Base-by-base conservation (phyloP, 1,140 invertebrate genomes). In the Magallana angulata region DNA sequence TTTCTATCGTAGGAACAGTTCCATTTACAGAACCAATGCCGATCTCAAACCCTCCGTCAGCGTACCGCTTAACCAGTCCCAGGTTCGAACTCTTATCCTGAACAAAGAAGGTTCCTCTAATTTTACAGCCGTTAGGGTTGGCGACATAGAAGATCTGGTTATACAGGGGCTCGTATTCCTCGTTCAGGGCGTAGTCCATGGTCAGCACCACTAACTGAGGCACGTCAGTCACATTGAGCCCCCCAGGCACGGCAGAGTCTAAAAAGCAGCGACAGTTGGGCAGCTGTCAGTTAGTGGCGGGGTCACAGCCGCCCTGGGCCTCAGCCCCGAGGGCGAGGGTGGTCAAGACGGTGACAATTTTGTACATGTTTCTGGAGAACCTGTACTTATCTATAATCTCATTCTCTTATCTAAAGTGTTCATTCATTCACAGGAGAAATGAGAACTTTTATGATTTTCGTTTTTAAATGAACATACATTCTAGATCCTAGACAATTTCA, bases 201-300 rank as follows among this genome's bases (percentile, higher is more conserved):
- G 97, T 98, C 76, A 99, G 97, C 0, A 98, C 98, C 88, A 99
- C 97, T 97, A 99, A 98, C 94, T 98, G 98, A 16, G 98, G 98
- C 11, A 98, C 97, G 97, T 98, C 90, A 5, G 86, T 11, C 6
- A 83, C 12, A 7, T 36, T 58, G 0, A 91, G 83, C 3, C 85
- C 86, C 1, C 90, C 83, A 96, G 97, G 89, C 24, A 88, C 85
- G 0, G 14, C 58, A 14, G 57, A 30, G 59, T 90, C 91, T 7
- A 76, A 58, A 80, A 87, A 91, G 80, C 91, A 91, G 1, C 91
- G 81, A 68, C 90, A 91, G 48, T 89, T 76, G 7, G 98, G 98
- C 0, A 87, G 68, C 16, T 82, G 81, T 84, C 91, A 91, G 86
- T 89, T 91, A 16, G 36, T 82, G 16, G 48, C 18, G 81, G 81